Base-by-base conservation (phyloP, 1,140 invertebrate species). In the Rhynchophorus ferrugineus region DNA sequence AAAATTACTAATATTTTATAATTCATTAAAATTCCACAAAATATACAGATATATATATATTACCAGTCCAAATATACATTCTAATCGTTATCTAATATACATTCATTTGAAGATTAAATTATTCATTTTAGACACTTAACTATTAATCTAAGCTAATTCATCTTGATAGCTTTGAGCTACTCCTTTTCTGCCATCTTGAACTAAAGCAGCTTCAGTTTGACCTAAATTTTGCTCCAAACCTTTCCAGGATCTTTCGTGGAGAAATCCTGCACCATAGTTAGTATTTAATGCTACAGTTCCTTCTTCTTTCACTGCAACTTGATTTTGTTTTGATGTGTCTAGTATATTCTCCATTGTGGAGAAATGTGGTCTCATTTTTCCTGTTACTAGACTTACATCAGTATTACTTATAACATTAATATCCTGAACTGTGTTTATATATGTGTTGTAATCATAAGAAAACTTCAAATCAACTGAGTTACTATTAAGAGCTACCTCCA, bases 401-500 rank as follows among this genome's bases (percentile, higher is more conserved):
- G 76, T 44, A 36, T 39, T 43, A 38, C 51, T 54, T 42, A 52
- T 54, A 20, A 69, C 65, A 8, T 35, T 24, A 9, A 57, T 65
- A 18, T 69, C 60, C 49, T 75, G 60, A 65, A 54, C 69, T 18
- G 19, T 54, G 8, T 35, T 52, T 22, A 58, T 49, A 60, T 44
- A 75, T 59, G 24, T 74, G 69, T 77, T 73, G 5, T 77, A 73
- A 22, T 77, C 69, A 57, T 76, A 72, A 50, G 58, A 48, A 42
- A 67, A 67, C 7, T 64, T 34, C 13, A 54, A 9, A n/a, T 48
- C 38, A 17, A 53, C 38, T n/a, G 29, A 24, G 22, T 54, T 74
- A 65, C 60, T 71, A 75, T 87, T 88, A 35, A 91, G 78, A 2
- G 93, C 94, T 22, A 95, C 73, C 73, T 97, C 94, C 33, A 95